Percentiles rank a stretch among this genome's conserved stretches.
Conservation (phyloP, 2,113 vertebrate genomes). For the Limanda limanda region DNA sequence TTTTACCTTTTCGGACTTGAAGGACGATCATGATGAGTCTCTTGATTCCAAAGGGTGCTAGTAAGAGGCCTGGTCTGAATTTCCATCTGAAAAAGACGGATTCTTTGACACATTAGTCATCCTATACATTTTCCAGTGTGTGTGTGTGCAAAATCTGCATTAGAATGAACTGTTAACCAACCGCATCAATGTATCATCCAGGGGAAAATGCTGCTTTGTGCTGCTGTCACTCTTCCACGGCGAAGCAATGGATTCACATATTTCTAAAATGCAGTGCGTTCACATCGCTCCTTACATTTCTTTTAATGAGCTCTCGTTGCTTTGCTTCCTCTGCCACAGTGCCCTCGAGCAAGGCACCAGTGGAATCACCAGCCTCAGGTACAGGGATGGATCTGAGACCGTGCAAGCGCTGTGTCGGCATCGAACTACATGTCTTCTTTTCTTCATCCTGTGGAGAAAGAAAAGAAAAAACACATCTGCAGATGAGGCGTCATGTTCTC, state of each 20-base stretch:
- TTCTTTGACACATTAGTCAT: no score
- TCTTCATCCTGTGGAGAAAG: constrained; percentile 11
- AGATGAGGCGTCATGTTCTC: constrained; percentile 23
- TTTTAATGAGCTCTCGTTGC: background rate
- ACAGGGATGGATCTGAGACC: background rate
- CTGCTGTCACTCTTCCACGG: background rate
- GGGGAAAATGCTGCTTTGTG: background rate
- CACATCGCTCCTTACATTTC: background rate
- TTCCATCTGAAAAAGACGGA: no score
- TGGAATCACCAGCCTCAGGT: constrained; percentile 8
- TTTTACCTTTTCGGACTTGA: no score
- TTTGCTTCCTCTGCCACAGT: background rate
- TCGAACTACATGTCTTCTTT: constrained; percentile 15
- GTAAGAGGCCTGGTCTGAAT: no score
- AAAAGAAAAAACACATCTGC: constrained; percentile 13
- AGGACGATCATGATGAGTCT: no score
- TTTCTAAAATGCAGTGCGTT: background rate
- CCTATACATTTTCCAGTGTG: background rate
- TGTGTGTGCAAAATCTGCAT: background rate
- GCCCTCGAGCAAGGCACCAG: background rate
- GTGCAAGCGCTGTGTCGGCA: background rate
- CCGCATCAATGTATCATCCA: background rate
- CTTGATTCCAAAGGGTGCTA: no score
- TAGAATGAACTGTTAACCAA: background rate
- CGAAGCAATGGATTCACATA: background rate